phyloP scores from a whole-genome alignment of 2,797 vertebrate genomes.

The Otolemur crassicaudatus region DNA sequence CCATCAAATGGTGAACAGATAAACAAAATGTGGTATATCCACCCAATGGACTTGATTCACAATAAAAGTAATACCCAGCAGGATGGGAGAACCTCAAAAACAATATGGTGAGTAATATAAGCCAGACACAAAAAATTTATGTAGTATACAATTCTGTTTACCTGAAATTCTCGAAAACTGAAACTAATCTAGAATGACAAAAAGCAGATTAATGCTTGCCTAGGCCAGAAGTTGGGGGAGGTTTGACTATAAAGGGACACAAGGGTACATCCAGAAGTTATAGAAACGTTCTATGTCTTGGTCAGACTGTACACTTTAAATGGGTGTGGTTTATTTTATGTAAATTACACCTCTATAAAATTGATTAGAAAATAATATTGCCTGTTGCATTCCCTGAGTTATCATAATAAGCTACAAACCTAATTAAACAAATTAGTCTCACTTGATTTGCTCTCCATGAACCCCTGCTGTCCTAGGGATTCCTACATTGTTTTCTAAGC shows the following conservation, averaged over 20 bases:
- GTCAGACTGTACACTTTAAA: not conserved
- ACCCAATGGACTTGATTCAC: conserved; percentile 11
- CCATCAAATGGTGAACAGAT: not conserved
- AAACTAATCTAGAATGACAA: not conserved
- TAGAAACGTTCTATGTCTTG: conserved; percentile 7
- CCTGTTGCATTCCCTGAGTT: not conserved
- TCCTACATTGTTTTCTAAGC: conserved; percentile 33
- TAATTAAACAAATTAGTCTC: conserved; percentile 56
- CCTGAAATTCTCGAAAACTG: conserved; percentile 51
- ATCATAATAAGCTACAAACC: conserved; percentile 29
- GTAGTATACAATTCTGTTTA: not conserved
- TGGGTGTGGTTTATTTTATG: not conserved
- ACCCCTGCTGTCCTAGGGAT: not conserved
- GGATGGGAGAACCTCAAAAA: conserved; percentile 27
- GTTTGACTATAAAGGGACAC: not conserved
- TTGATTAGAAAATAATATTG: conserved; percentile 39
- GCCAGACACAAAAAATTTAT: not conserved
- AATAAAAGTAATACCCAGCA: conserved; percentile 51
- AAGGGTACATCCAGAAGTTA: not conserved
- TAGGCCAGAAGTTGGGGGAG: not conserved
- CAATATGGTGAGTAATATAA: not conserved
- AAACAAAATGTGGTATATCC: conserved; percentile 34
- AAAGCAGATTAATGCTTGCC: not conserved
- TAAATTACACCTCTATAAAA: conserved; percentile 15
- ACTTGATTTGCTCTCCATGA: conserved; percentile 43